Base-by-base conservation (phyloP, 2,888 invertebrate species). In the Incurvaria masculella region DNA sequence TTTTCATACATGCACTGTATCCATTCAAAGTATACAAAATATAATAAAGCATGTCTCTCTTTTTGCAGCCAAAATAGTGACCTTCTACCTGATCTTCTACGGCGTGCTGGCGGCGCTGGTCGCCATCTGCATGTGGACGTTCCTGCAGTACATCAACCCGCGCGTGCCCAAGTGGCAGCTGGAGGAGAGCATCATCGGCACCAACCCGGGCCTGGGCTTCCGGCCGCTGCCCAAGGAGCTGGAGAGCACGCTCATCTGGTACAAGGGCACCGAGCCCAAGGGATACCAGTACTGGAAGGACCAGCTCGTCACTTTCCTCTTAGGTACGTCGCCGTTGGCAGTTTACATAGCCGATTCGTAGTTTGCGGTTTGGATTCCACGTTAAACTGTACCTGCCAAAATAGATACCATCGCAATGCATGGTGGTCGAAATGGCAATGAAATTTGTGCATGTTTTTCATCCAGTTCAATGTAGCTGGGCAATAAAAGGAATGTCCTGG, bases 71-170 rank as follows among this genome's bases (percentile, higher is more conserved):
- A 95, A 97, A 82, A 96, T 98, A 65, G 84, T 88, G 47, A 72
- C 94, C n/a, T 99, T 98, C 82, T 99, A 98, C 81, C 76, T 94
- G 59, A 83, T 93, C 59, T 98, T 97, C 81, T 98, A 97, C 79
- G 80, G 87, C 50, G 91, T 92, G 56, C 81, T 99, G 62, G 93
- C 91, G 20, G 94, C 94, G 21, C 84, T 97, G 62, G 97, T 97
- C 54, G 88, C 94, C 18, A 91, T 95, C 53, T 95, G 97, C 76
- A 88, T 97, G 84, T 91, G 94, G 86, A 90, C 91, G 51, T 98
- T 99, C 81, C 88, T 89, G 57, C 91, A 91, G 69, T 94, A 94
- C 1, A 72, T 97, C 61, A 93, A 95, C 69, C 85, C 89, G n/a
- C 83, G 91, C 57, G 85, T 88, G 63, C 97, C 97, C 8, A 91